phyloP scores from a whole-genome alignment of 2,113 vertebrate genomes.

The Zootoca vivipara region DNA sequence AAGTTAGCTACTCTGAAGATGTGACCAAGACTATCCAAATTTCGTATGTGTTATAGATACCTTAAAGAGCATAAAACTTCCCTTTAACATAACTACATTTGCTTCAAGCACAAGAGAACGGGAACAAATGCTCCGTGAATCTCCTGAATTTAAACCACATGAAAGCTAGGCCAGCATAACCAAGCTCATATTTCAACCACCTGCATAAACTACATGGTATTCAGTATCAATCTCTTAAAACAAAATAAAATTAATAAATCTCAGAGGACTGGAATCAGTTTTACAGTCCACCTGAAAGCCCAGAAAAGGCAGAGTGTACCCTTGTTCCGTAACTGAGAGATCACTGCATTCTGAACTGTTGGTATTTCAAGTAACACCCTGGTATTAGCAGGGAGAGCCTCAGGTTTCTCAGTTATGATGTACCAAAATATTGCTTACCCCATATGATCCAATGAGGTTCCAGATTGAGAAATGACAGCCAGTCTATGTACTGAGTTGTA shows the following conservation, averaged over 20 bases:
- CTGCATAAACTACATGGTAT: not conserved
- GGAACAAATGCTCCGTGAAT: not conserved
- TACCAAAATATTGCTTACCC: not conserved
- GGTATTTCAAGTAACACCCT: not conserved
- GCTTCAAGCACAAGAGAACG: not conserved
- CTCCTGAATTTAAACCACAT: not conserved
- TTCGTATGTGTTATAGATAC: not conserved
- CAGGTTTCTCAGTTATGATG: conserved; percentile 14
- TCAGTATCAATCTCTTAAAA: not conserved
- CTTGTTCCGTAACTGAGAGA: not conserved
- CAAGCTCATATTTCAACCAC: not conserved
- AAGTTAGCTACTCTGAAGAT: not conserved
- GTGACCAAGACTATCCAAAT: not conserved
- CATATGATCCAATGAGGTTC: not conserved
- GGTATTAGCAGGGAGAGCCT: conserved; percentile 11
- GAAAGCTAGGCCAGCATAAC: not conserved
- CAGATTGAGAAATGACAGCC: not conserved
- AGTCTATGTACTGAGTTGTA: conserved; percentile 12
- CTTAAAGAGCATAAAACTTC: not conserved
- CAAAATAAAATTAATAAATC: not conserved
- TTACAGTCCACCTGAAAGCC: not conserved
- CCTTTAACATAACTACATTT: not conserved
- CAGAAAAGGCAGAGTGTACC: not conserved
- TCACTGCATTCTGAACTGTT: conserved; percentile 1
- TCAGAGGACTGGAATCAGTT: not conserved